Evolutionary conservation across 2,888 invertebrate genomes (phyloP).

Genomic region (Megaustenia siamemsis): DNA sequence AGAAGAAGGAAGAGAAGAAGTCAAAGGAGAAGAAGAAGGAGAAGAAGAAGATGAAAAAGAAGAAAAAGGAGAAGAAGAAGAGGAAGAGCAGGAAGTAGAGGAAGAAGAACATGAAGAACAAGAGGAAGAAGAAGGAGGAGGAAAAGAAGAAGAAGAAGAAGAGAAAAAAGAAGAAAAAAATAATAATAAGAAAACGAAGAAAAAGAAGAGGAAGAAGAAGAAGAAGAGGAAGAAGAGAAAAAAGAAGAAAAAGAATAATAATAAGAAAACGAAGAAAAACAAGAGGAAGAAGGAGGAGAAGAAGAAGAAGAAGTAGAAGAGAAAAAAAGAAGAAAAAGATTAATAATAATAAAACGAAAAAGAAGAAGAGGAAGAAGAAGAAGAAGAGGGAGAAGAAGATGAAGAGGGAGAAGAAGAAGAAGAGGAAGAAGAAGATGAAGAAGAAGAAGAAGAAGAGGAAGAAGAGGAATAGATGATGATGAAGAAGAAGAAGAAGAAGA

Average conservation of each 20-base stretch:
- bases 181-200: no score
- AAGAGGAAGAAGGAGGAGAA: no score
- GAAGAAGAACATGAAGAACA: not conserved
- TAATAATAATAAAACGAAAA: no score
- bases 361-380: not conserved
- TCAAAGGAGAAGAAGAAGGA: not conserved
- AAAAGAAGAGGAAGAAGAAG: not conserved
- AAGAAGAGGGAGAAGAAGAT: not conserved
- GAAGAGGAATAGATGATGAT: not conserved
- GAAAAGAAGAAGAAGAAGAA: constrained; percentile 58
- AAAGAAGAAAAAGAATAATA: constrained; percentile 57
- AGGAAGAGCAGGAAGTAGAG: no score
- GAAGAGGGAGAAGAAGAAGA: constrained; percentile 58
- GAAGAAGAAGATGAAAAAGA: constrained; percentile 58
- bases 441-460: constrained; percentile 47
- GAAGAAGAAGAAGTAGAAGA: no score
- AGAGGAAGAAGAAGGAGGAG: not conserved
- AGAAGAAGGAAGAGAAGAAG: not conserved
- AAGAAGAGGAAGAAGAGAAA: not conserved
- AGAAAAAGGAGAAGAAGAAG: not conserved
- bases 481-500: not conserved
- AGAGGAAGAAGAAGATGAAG: not conserved
- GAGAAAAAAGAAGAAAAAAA: not conserved
- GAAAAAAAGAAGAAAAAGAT: no score
- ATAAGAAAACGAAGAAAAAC: not conserved